These are phyloP conservation scores for Lophius americanus DNA, from an alignment of 2,797 vertebrate genomes.

Conservation along the genomic window DNA sequence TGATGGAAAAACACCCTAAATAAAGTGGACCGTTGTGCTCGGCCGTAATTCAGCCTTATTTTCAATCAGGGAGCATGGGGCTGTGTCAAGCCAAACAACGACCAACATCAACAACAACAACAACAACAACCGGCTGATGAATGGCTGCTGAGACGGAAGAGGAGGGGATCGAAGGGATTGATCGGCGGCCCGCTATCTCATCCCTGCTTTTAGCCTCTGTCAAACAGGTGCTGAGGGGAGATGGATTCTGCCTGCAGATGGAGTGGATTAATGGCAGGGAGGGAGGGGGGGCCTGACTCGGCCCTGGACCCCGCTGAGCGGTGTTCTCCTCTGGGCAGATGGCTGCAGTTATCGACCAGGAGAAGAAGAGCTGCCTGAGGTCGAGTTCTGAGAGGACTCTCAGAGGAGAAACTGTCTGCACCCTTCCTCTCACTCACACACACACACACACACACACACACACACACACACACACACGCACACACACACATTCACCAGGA, in stretches of 20 bases:
- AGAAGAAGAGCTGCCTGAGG: constrained; percentile 53
- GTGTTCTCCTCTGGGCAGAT: constrained; percentile 61
- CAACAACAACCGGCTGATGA: constrained; percentile 78
- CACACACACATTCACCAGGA: neutral
- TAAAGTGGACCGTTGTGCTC: constrained; percentile 5
- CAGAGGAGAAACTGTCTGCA: constrained; percentile 38
- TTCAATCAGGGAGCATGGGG: constrained; percentile 18
- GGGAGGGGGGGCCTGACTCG: constrained; percentile 50
- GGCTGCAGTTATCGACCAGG: constrained; percentile 72
- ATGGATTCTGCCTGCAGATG: constrained; percentile 82
- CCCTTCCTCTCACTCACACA: constrained; percentile 1
- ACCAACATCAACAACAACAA: constrained; percentile 71
- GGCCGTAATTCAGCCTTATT: constrained; percentile 43
- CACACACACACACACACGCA: constrained; percentile 5
- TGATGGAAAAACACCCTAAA: neutral
- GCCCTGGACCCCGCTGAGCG: constrained; percentile 50
- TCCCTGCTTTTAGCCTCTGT: constrained; percentile 85
- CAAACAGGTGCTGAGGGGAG: constrained; percentile 82
- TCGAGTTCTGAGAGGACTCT: constrained; percentile 43
- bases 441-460: constrained; percentile 3
- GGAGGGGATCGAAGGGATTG: constrained; percentile 83
- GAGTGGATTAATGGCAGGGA: constrained; percentile 83
- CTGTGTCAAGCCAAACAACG: constrained; percentile 58
- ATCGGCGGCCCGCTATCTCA: constrained; percentile 79
- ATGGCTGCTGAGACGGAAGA: constrained; percentile 73